Evolutionary conservation across 2,797 vertebrate species (phyloP).

Genomic region (Ctenopoma multispine): DNA sequence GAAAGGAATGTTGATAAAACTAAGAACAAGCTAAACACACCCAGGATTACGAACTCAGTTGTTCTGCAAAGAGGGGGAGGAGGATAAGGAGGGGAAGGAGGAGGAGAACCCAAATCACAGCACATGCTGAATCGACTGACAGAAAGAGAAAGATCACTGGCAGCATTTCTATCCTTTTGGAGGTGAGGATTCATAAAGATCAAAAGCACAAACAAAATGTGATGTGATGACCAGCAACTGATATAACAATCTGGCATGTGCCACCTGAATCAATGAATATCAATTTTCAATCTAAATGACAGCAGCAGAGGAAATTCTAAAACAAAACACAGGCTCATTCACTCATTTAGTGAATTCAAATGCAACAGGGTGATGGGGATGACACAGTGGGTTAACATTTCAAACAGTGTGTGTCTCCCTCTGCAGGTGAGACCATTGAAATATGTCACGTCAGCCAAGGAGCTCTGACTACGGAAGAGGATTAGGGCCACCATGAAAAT

Average conservation of each 20-base stretch:
- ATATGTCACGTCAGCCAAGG: too few species aligned
- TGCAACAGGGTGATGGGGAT: background rate
- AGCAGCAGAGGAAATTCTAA: too few species aligned
- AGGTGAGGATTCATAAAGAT: conserved; percentile 7
- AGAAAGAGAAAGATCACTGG: background rate
- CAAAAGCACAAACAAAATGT: background rate
- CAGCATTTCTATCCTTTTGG: background rate
- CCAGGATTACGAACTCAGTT: conserved; percentile 45
- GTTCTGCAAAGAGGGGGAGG: conserved; percentile 6
- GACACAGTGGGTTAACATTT: background rate
- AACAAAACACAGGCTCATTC: conserved; percentile 59
- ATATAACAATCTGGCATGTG: too few species aligned
- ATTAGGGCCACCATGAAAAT: too few species aligned
- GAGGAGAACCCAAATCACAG: conserved; percentile 25
- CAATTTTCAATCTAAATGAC: too few species aligned
- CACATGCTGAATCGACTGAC: background rate
- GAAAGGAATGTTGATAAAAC: conserved; percentile 68
- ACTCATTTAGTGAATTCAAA: conserved; percentile 26
- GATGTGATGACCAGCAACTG: too few species aligned
- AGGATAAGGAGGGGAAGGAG: background rate
- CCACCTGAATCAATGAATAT: too few species aligned
- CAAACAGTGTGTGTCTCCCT: conserved; percentile 68
- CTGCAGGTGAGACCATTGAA: conserved; percentile 62
- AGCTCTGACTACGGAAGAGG: too few species aligned
- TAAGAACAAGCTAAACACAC: conserved; percentile 60